phyloP scores from a whole-genome alignment of 2,888 invertebrate species.

The Protula sp. region DNA sequence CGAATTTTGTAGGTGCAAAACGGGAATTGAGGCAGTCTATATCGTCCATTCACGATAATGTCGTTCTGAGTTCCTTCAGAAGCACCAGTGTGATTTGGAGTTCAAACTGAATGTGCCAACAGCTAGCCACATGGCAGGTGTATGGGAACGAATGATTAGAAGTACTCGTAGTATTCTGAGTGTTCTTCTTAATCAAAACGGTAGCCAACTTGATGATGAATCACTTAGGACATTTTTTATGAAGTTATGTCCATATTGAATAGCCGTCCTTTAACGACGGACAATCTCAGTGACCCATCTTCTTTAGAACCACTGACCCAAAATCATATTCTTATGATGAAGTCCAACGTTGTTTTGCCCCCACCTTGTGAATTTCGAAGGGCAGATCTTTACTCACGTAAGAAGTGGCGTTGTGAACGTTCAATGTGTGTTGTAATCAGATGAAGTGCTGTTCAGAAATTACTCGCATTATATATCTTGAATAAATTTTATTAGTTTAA shows the following conservation, averaged over 20 bases:
- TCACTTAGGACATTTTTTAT: slow-evolving; percentile 20
- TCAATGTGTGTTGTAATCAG: no score
- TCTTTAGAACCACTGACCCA: slow-evolving; percentile 7
- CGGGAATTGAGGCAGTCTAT: slow-evolving; percentile 6
- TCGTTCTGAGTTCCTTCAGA: background rate
- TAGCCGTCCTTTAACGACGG: slow-evolving; percentile 19
- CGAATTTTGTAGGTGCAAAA: slow-evolving; percentile 11
- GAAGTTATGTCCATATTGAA: slow-evolving; percentile 22
- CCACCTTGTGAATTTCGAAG: slow-evolving; percentile 3
- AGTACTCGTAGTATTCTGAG: slow-evolving; percentile 22
- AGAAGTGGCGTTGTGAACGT: slow-evolving; percentile 8
- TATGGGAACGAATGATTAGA: slow-evolving; percentile 31
- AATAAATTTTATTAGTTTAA: no score
- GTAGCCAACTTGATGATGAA: slow-evolving; percentile 12
- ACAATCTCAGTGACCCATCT: slow-evolving; percentile 5
- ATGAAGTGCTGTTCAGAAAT: no score
- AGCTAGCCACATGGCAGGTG: slow-evolving; percentile 30
- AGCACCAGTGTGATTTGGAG: slow-evolving; percentile 5
- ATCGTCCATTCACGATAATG: slow-evolving; percentile 5
- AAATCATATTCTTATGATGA: slow-evolving; percentile 12
- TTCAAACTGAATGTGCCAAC: slow-evolving; percentile 23
- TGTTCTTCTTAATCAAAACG: slow-evolving; percentile 9
- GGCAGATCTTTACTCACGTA: slow-evolving; percentile 2
- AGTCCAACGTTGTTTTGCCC: background rate
- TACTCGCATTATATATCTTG: no score